Conservation (phyloP, 1,140 invertebrate species). For the Formica exsecta region DNA sequence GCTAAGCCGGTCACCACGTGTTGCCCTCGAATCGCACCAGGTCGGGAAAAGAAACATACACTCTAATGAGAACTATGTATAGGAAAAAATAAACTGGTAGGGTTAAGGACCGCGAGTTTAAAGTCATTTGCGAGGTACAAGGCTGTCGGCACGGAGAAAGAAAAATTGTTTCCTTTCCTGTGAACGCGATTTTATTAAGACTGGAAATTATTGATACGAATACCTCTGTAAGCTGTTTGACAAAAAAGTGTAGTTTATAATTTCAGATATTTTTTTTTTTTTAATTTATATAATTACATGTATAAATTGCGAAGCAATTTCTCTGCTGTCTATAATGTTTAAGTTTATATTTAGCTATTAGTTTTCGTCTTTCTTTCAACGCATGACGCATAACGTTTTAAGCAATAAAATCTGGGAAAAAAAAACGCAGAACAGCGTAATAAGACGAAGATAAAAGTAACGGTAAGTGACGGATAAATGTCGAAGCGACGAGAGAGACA, state of each 20-base stretch:
- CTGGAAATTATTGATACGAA: background rate
- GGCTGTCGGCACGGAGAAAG: background rate
- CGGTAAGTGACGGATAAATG: conserved; percentile 73
- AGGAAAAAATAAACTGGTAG: background rate
- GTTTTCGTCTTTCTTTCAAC: background rate
- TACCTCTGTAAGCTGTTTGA: background rate
- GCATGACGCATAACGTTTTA: conserved; percentile 17
- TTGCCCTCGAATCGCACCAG: conserved; percentile 32
- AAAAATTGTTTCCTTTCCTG: background rate
- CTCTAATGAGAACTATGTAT: conserved; percentile 21
- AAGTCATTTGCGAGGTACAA: background rate
- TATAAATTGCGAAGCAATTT: background rate
- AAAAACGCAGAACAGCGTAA: conserved; percentile 6
- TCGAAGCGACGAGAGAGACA: conserved; percentile 65
- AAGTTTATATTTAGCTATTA: background rate
- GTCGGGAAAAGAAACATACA: conserved; percentile 18
- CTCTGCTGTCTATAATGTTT: background rate
- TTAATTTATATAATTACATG: too few species aligned
- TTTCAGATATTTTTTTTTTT: background rate
- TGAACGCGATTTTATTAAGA: background rate
- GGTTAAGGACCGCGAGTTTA: conserved; percentile 16
- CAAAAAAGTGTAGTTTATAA: background rate
- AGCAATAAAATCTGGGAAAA: conserved; percentile 27
- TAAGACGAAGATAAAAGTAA: conserved; percentile 72
- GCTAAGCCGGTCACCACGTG: conserved; percentile 62